Evolutionary conservation across 2,797 vertebrate genomes (phyloP).

Genomic region (Premnoplex brunnescens): DNA sequence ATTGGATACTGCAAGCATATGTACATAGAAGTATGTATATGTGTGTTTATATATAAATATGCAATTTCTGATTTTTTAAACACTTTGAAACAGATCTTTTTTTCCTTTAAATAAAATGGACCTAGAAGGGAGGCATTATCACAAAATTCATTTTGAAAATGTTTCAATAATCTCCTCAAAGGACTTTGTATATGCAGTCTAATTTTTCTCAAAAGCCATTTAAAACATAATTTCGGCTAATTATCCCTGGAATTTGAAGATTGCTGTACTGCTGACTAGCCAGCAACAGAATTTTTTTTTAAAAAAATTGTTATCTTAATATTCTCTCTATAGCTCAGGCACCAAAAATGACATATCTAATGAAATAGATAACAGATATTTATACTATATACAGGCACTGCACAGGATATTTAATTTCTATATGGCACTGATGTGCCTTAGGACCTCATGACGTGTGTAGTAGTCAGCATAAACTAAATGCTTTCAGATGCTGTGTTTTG

Average conservation of each 20-base stretch:
- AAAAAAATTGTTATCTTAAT: not conserved
- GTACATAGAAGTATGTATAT: no score
- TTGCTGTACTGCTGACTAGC: not conserved
- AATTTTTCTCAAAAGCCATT: not conserved
- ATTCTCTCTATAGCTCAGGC: not conserved
- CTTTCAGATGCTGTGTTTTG: not conserved
- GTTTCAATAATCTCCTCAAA: not conserved
- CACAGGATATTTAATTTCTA: not conserved
- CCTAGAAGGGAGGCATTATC: not conserved
- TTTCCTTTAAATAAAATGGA: not conserved
- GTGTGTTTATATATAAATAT: no score
- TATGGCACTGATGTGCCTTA: not conserved
- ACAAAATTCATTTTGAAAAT: not conserved
- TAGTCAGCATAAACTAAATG: not conserved
- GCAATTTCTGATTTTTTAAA: not conserved
- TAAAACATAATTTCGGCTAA: not conserved
- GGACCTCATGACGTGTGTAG: not conserved
- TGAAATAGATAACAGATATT: not conserved
- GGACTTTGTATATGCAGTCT: not conserved
- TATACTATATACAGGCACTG: not conserved
- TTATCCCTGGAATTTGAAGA: not conserved
- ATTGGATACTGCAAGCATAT: not conserved
- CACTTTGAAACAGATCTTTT: not conserved
- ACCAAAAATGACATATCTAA: not conserved
- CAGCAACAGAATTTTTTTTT: not conserved